These are phyloP conservation scores for Orthonevra nobilis DNA, from an alignment of 2,888 invertebrate species.

Conservation along the genomic window DNA sequence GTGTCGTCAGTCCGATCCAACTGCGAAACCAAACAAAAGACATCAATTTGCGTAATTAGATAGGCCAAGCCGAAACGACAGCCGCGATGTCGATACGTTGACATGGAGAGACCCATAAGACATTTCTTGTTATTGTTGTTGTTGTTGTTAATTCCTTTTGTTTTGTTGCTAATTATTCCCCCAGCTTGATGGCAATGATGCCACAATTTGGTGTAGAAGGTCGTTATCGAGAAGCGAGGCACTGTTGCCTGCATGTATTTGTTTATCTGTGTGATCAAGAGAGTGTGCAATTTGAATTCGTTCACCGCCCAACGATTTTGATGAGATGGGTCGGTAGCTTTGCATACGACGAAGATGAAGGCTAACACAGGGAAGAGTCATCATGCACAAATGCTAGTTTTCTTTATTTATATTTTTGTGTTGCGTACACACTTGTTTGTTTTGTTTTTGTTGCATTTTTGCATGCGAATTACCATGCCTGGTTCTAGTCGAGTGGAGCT, in stretches of 20 bases:
- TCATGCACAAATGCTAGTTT: too few species aligned
- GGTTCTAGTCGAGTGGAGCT: constrained; percentile 42
- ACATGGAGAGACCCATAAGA: constrained; percentile 16
- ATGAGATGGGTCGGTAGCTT: constrained; percentile 50
- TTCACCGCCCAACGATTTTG: constrained; percentile 69
- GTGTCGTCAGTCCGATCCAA: too few species aligned
- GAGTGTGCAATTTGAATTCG: constrained; percentile 62
- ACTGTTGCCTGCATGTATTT: constrained; percentile 1
- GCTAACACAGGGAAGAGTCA: too few species aligned
- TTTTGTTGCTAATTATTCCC: constrained; percentile 45
- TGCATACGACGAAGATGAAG: constrained; percentile 48
- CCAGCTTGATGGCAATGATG: constrained; percentile 44
- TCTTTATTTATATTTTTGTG: constrained; percentile 6
- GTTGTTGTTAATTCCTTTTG: constrained; percentile 12
- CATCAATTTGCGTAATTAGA: constrained; percentile 70
- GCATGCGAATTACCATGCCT: constrained; percentile 40
- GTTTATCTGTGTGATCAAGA: constrained; percentile 1
- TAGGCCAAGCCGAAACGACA: constrained; percentile 58
- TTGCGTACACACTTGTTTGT: constrained; percentile 43
- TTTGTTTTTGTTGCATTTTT: constrained; percentile 39
- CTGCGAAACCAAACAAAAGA: constrained; percentile 56
- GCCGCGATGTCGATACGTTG: constrained; percentile 37
- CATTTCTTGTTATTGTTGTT: constrained; percentile 16
- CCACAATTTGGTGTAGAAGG: constrained; percentile 9
- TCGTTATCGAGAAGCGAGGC: not conserved